Evolutionary conservation across 2,797 vertebrate species (phyloP), one percentile per base, ranked within the genome.

Genomic region (Synanceia verrucosa): DNA sequence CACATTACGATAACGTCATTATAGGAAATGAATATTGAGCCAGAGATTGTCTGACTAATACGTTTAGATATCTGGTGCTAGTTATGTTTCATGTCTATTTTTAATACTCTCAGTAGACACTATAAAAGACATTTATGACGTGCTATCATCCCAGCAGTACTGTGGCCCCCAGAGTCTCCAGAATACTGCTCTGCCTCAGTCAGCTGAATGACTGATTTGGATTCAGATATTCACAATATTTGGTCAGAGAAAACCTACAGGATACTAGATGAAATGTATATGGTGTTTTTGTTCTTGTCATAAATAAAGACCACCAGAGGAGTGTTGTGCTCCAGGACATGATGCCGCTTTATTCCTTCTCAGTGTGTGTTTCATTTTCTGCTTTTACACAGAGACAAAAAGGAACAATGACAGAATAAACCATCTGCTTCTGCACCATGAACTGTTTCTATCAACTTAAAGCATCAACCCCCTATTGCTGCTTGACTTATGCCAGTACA

Each of bases 361-460:
- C 19, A 21, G 13, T 24, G 2, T 41, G 4, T 39, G 19, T 28
- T 47, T 12, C 8, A 46, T 64, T 48, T 47, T 26, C 28, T 57
- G 29, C 12, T 64, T 67, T 72, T 59, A 53, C 23, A 23, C 29
- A 10, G 37, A 18, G 36, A 76, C 60, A 6, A 65, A 76, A 64
- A 62, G 33, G 11, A 29, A 39, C 26, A 53, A 59, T 24, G 14
- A 16, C n/a, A 47, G 28, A 51, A 59, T 44, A 53, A 44, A 41
- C 14, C 10, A 23, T 33, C 29, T 62, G 43, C 11, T 48, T 43
- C 39, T 53, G 34, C 56, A 50, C 29, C 23, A 47, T 53, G 34
- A 13, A n/a, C 48, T 13, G 52, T 53, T 53, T 58, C 23, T 61
- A 33, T 62, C 26, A 43, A 3, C 44, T 46, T 18, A 23, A 46